Evolutionary conservation across 1,140 invertebrate species (phyloP).

Genomic region (Lanistes nyassanus): DNA sequence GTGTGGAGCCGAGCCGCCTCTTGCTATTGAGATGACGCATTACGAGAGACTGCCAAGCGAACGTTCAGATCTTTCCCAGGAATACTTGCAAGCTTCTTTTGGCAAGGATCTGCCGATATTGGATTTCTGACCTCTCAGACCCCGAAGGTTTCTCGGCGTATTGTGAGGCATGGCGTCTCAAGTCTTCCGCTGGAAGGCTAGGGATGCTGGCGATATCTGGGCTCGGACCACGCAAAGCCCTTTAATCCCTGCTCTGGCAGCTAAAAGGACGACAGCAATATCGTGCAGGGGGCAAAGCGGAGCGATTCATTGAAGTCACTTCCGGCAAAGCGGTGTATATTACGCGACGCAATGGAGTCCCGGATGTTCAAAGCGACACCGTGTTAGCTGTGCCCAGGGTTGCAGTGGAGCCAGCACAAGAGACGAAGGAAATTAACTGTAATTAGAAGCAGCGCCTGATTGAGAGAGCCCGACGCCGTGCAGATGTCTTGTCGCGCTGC

Average conservation of each 20-base stretch:
- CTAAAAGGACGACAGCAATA: conserved; percentile 27
- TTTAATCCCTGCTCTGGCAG: conserved; percentile 25
- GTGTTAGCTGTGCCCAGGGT: conserved; percentile 22
- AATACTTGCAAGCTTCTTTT: conserved; percentile 1
- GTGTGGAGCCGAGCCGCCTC: too few relatives aligned
- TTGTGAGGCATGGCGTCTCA: conserved; percentile 2
- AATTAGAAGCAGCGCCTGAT: conserved; percentile 31
- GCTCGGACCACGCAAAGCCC: conserved; percentile 10
- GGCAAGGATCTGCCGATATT: conserved; percentile 21
- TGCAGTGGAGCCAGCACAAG: conserved; percentile 5
- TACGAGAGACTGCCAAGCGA: too few relatives aligned
- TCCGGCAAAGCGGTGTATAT: conserved; percentile 35
- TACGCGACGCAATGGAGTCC: conserved; percentile 29
- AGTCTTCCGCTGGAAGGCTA: conserved; percentile 2
- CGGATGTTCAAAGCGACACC: conserved; percentile 24
- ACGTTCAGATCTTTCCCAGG: not conserved
- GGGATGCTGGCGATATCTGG: not conserved
- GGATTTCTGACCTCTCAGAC: conserved; percentile 18
- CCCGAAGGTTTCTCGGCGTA: not conserved
- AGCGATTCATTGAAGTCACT: conserved; percentile 34
- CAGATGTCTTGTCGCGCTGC: conserved; percentile 14
- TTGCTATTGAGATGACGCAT: too few relatives aligned
- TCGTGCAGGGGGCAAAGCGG: conserved; percentile 24
- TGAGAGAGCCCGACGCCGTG: conserved; percentile 15
- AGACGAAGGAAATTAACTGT: conserved; percentile 31